Percentiles rank a stretch among this genome's conserved stretches.
phyloP scores from a whole-genome alignment of 2,797 vertebrate species.

The Mormyrus proboscirostris region DNA sequence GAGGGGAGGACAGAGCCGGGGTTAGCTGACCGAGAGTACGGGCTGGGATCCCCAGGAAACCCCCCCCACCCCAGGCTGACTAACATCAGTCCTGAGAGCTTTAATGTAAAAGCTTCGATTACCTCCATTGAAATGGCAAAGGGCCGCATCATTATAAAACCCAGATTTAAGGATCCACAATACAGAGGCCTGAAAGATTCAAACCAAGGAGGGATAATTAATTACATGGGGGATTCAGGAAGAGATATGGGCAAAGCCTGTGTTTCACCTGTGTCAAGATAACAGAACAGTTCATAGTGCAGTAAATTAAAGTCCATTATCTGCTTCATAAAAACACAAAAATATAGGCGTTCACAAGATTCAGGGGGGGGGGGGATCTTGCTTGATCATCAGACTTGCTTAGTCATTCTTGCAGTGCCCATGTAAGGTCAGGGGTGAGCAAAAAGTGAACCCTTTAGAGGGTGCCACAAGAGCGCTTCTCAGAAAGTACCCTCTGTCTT shows the following conservation, averaged over 20 bases:
- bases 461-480: neutral
- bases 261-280: neutral
- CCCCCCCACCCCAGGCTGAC: neutral
- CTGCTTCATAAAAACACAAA: neutral
- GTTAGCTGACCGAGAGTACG: neutral
- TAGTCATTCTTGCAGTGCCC: neutral
- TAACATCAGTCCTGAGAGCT: neutral
- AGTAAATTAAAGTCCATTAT: neutral
- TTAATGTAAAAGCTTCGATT: neutral
- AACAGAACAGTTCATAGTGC: neutral
- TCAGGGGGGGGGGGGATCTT: neutral
- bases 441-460: neutral
- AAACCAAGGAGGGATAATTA: neutral
- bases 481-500: neutral
- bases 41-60: neutral
- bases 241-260: neutral
- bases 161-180: neutral
- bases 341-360: neutral
- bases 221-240: neutral
- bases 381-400: neutral
- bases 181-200: neutral
- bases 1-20: conserved; percentile 42
- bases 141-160: neutral
- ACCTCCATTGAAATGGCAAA: neutral
- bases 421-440: neutral